A percentile compares a stretch with the other conserved stretches of the same genome.
Conservation (phyloP, 2,113 vertebrate genomes). For the Cyphomyrus plagiostoma region DNA sequence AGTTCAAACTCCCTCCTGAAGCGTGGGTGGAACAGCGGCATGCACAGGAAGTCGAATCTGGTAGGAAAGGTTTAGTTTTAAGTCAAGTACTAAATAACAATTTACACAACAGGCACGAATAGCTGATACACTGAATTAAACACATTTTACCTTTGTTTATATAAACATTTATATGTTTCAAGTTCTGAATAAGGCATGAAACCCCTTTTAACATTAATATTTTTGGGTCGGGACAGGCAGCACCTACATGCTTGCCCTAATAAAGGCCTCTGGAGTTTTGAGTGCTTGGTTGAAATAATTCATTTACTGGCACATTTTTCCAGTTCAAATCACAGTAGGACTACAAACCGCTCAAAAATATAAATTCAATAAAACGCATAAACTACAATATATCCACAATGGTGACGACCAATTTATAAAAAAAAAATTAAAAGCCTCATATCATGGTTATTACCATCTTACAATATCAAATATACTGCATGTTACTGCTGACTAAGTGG, state of each 20-base stretch:
- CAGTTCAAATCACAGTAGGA: background rate
- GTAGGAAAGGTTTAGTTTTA: background rate
- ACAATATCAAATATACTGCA: background rate
- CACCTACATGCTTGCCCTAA: background rate
- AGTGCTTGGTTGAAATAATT: background rate
- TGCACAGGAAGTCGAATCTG: constrained; percentile 90
- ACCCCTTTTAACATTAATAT: background rate
- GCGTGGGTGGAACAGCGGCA: constrained; percentile 85
- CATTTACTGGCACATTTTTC: background rate
- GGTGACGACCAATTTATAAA: background rate
- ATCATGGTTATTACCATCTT: background rate
- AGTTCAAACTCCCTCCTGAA: constrained; percentile 77
- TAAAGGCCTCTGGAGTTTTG: background rate
- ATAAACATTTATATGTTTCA: background rate
- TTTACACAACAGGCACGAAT: background rate
- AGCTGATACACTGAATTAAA: background rate
- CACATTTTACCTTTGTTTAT: background rate
- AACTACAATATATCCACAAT: background rate
- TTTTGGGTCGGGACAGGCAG: background rate
- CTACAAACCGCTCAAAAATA: background rate
- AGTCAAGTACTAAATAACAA: background rate
- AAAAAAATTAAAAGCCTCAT: background rate
- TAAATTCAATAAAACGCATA: background rate
- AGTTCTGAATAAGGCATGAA: background rate
- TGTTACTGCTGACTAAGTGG: background rate